A percentile compares a stretch with the other conserved stretches of the same genome.
These are phyloP conservation scores for Ophthalmolycus amberensis DNA, from an alignment of 2,113 vertebrate genomes.

Conservation along the genomic window DNA sequence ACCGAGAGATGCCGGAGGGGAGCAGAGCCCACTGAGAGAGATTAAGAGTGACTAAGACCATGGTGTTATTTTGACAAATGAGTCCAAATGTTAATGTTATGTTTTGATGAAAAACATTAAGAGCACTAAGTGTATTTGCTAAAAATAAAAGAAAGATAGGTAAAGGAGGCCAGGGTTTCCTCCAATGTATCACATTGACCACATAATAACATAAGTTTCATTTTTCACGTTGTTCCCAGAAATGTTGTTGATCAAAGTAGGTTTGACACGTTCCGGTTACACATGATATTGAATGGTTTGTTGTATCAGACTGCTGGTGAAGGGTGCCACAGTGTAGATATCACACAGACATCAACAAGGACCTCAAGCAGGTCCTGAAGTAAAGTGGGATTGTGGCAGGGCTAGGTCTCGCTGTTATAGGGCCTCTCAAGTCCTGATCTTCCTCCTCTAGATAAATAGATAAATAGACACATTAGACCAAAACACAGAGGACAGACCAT, in stretches of 20 bases:
- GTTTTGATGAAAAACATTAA: neutral
- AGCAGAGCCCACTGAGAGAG: constrained; percentile 1
- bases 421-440: neutral
- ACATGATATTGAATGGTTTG: constrained; percentile 5
- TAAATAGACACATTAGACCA: neutral
- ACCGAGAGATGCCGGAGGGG: constrained; percentile 32
- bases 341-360: constrained; percentile 10
- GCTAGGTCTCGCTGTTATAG: neutral
- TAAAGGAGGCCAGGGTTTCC: neutral
- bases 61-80: constrained; percentile 15
- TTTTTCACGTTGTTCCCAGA: neutral
- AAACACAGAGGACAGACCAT: neutral
- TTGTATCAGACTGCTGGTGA: neutral
- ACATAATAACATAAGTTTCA: neutral
- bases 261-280: neutral
- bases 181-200: neutral
- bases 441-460: neutral
- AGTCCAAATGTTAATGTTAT: constrained; percentile 6
- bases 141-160: neutral
- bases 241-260: constrained; percentile 11
- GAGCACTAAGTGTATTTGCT: neutral
- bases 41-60: constrained; percentile 37
- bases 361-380: constrained; percentile 9
- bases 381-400: neutral
- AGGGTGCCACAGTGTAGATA: neutral